Base-by-base conservation (phyloP, 2,797 vertebrate species). In the Alcedo quadribrachys region DNA sequence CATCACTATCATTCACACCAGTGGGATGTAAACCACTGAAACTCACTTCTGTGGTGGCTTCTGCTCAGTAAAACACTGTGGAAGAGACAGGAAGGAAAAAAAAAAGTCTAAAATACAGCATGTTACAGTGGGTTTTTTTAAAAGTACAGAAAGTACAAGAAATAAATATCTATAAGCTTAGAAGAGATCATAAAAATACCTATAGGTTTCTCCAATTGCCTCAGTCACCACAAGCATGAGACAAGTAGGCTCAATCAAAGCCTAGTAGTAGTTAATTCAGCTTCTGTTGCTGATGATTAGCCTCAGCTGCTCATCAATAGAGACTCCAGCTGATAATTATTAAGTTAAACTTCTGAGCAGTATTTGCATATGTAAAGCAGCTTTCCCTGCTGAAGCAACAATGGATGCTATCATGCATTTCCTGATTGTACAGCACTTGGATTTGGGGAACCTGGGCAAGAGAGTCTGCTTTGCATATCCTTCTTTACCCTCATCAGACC, bases 281-380 rank as follows among this genome's bases (percentile, higher is more conserved):
- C 91, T 94, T 96, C 93, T 90, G 61, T 60, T 84, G 91, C 89
- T 94, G 93, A 94, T 96, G 96, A 97, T 97, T 91, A 97, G 96
- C 85, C 90, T 97, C 98, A 98, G 98, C 97, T 98, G 98, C 87
- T 97, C 97, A 96, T 97, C 97, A 97, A 96, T 91, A 97, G 94
- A 97, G 84, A 94, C 96, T 97, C 96, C 97, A 98, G 97, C 96
- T 97, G 97, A 97, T 98, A 98, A 98, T 98, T 98, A 98, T 97
- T 97, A 97, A 98, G 96, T 97, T 97, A 98, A 98, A 98, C 95
- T 96, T 96, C 70, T 88, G 91, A 96, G 84, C 71, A 57, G 16
- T 35, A 98, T 98, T 97, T 98, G 96, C 97, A 97, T 97, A 97
- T 97, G 95, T 92, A 97, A 97, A 97, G 96, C 95, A 74, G 18